Evolutionary conservation across 2,888 invertebrate species (phyloP).

Genomic region (Ariolimax columbianus): DNA sequence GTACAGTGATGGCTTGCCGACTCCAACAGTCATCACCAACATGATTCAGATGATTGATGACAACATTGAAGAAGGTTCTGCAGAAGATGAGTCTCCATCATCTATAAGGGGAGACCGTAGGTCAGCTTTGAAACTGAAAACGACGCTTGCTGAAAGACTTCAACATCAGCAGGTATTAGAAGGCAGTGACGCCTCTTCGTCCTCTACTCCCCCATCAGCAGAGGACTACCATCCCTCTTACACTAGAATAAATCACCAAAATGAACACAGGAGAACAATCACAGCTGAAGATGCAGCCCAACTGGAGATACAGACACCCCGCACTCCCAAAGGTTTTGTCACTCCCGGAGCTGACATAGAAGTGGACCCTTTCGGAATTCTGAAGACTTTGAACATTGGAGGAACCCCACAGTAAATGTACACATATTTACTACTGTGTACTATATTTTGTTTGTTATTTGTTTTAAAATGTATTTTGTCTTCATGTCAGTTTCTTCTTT

Average conservation of each 20-base stretch:
- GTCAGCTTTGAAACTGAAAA: constrained; percentile 32
- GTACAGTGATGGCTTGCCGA: constrained; percentile 72
- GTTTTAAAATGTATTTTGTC: background rate
- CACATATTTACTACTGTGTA: background rate
- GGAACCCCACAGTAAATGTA: constrained; percentile 33
- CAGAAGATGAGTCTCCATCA: constrained; percentile 55
- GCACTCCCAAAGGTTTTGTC: constrained; percentile 70
- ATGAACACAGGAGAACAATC: constrained; percentile 30
- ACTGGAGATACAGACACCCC: constrained; percentile 69
- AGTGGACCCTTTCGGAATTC: constrained; percentile 72
- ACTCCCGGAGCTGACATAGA: constrained; percentile 68
- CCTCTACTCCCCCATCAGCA: constrained; percentile 46
- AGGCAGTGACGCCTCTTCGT: constrained; percentile 39
- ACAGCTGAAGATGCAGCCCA: constrained; percentile 58
- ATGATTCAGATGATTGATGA: constrained; percentile 73
- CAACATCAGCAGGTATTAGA: constrained; percentile 43
- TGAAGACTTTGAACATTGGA: constrained; percentile 73
- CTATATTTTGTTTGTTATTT: background rate
- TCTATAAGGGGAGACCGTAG: background rate
- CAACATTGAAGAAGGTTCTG: constrained; percentile 61
- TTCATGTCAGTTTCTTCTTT: background rate
- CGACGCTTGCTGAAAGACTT: constrained; percentile 45
- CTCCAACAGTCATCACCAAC: constrained; percentile 71
- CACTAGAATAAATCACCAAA: constrained; percentile 60
- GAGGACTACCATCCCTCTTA: constrained; percentile 56